These are phyloP conservation scores for Zapus hudsonius DNA, from an alignment of 2,113 vertebrate species.

Conservation along the genomic window DNA sequence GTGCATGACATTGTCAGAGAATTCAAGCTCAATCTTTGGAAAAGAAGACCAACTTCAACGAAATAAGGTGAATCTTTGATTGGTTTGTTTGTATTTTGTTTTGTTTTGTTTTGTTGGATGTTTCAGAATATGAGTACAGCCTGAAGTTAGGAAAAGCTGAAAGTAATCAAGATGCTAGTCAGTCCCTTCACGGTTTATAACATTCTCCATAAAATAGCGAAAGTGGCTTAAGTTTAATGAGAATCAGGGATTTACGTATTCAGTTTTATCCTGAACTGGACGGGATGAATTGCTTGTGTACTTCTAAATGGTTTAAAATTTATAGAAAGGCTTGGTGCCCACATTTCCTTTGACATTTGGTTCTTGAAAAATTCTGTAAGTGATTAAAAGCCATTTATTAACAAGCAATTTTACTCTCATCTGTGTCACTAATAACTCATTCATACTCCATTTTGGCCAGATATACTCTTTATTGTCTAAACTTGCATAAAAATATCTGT, in stretches of 20 bases:
- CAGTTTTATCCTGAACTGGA: slow-evolving; percentile 8
- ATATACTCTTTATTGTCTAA: slow-evolving; percentile 52
- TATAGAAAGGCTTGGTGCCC: not conserved
- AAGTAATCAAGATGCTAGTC: not conserved
- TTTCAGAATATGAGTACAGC: slow-evolving; percentile 15
- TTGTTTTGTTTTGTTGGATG: not conserved
- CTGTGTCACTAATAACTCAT: slow-evolving; percentile 64
- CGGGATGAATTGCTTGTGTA: slow-evolving; percentile 18
- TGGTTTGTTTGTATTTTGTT: not conserved
- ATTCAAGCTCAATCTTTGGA: slow-evolving; percentile 17
- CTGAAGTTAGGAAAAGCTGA: not conserved
- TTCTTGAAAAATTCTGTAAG: not conserved
- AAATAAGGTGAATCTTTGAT: not conserved
- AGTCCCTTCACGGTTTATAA: not conserved
- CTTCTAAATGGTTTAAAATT: slow-evolving; percentile 55
- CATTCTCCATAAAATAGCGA: not conserved
- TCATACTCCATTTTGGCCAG: slow-evolving; percentile 49
- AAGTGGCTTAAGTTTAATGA: slow-evolving; percentile 30
- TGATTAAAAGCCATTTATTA: slow-evolving; percentile 57
- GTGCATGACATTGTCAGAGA: not conserved
- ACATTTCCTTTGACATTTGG: slow-evolving; percentile 56
- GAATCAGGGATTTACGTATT: not conserved
- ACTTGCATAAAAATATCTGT: slow-evolving; percentile 41
- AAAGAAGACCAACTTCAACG: slow-evolving; percentile 7
- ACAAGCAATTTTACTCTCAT: slow-evolving; percentile 46